Evolutionary conservation across 2,888 invertebrate species (phyloP), one percentile per base, ranked within the genome.

Genomic region (Synergus laeviventris): DNA sequence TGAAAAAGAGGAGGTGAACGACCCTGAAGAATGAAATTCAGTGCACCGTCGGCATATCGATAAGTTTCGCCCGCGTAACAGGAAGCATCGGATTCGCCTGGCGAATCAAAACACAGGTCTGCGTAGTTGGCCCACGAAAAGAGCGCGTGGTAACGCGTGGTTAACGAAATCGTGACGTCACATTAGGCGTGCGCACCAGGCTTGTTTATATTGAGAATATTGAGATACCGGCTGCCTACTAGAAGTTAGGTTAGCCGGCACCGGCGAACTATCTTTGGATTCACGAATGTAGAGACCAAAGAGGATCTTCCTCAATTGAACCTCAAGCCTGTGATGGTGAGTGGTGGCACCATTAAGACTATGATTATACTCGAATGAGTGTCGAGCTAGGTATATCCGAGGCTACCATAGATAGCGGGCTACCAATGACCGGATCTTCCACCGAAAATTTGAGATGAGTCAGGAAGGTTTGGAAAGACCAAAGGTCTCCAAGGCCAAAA

Each of bases 261-360:
- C 80, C 76, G 49, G 77, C 78, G n/a, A 80, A 82, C 86, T 86
- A 87, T 86, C 86, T 87, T 86, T 85, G 86, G 87, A 70, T 49
- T 61, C 76, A 83, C 78, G 76, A 81, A 78, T 49, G 76, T 75
- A 60, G 73, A 66, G 73, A 21, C 60, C 56, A 18, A 73, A 49
- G 64, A 49, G 59, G 18, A 54, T 75, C n/a, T 76, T 59, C 74
- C 66, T 79, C 64, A 70, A 73, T 76, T 39, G 74, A 39, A 49
- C 7, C 21, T 60, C 39, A 21, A 42, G 14, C 59, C 74, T 39
- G 66, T 49, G 45, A 21, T 31, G 24, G 42, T 56, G 45, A 21
- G 14, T 80, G 78, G 79, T 82, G 81, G 79, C 83, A 85, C 83
- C 83, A 83, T 85, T 49, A 70, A 70, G 81, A 85, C 84, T 81